Conservation (phyloP, 2,113 vertebrate species). For the Corydoras maculifer region DNA sequence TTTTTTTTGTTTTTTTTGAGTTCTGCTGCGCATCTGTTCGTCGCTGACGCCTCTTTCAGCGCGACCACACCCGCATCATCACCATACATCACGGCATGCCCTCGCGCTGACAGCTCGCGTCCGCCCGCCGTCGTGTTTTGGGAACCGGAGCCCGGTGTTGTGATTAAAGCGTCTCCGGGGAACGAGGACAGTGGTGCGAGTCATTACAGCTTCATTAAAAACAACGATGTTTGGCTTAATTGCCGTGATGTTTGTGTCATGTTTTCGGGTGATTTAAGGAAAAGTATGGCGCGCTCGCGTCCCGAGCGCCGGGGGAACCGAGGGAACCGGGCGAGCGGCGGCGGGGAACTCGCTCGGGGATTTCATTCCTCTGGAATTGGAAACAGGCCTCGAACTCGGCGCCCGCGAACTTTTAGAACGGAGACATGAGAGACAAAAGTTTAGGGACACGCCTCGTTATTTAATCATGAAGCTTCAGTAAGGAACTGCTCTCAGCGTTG, state of each 20-base stretch:
- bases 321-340: too few relatives aligned
- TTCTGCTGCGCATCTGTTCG: neutral
- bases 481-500: too few relatives aligned
- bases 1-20: neutral
- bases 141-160: neutral
- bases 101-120: neutral
- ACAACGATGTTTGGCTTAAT: neutral
- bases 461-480: too few relatives aligned
- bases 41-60: neutral
- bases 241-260: slow-evolving; percentile 4
- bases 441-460: too few relatives aligned
- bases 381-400: too few relatives aligned
- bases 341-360: too few relatives aligned
- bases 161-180: slow-evolving; percentile 3
- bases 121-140: neutral
- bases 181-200: neutral
- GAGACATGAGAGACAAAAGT: too few relatives aligned
- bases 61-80: neutral
- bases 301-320: too few relatives aligned
- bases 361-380: too few relatives aligned
- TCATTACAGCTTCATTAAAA: slow-evolving; percentile 14
- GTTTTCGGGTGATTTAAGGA: neutral
- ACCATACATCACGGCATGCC: neutral
- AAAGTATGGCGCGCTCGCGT: neutral
- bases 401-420: too few relatives aligned